These are phyloP conservation scores for Cremastobaeus sp. DNA, from an alignment of 2,888 invertebrate genomes.

Conservation along the genomic window DNA sequence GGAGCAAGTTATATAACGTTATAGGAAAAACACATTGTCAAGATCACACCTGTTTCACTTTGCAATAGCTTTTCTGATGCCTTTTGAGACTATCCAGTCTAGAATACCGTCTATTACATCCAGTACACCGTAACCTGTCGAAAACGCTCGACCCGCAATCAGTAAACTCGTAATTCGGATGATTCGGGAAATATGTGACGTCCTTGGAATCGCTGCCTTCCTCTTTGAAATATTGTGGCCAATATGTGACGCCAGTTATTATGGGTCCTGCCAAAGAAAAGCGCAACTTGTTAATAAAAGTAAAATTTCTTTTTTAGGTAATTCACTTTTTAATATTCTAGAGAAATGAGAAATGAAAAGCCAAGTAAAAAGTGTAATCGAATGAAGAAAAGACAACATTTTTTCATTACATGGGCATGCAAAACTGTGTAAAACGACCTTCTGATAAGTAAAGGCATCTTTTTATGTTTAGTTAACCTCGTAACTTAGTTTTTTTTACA, in stretches of 20 bases:
- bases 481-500: too few relatives aligned
- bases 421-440: too few relatives aligned
- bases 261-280: constrained; percentile 32
- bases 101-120: constrained; percentile 69
- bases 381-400: too few relatives aligned
- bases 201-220: constrained; percentile 29
- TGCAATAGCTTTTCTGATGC: constrained; percentile 71
- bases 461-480: too few relatives aligned
- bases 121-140: constrained; percentile 49
- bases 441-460: too few relatives aligned
- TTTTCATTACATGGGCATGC: too few relatives aligned
- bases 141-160: background rate
- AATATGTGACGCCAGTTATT: constrained; percentile 29
- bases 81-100: constrained; percentile 70
- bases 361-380: too few relatives aligned
- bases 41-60: constrained; percentile 59
- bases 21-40: constrained; percentile 2
- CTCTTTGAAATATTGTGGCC: constrained; percentile 49
- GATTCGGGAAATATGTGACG: constrained; percentile 9
- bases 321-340: too few relatives aligned
- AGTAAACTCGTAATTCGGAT: constrained; percentile 30
- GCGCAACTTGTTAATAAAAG: constrained; percentile 15
- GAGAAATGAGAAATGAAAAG: too few relatives aligned
- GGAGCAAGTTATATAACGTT: too few relatives aligned
- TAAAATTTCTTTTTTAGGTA: too few relatives aligned